Evolutionary conservation across 2,888 invertebrate genomes (phyloP), one percentile per base, ranked within the genome.

Genomic region (Volucella bombylans): DNA sequence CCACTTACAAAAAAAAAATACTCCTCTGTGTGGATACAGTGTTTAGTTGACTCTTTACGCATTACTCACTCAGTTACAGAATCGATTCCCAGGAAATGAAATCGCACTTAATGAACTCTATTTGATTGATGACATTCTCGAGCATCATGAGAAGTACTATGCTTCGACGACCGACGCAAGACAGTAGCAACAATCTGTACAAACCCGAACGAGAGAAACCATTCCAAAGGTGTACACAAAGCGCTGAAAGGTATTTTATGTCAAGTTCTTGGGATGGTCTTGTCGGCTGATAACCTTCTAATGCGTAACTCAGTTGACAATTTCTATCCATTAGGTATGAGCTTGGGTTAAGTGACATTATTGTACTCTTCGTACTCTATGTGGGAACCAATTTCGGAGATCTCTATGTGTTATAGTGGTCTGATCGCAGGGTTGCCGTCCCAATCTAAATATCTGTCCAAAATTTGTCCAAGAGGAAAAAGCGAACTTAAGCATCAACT

Each of bases 221-320:
- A 74, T 80, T 80, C 65, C 79, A 80, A 43, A 54, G 41, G 74
- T 54, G 47, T 52, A 50, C 23, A 52, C 43, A 45, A 41, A 54
- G 47, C 71, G 81, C 64, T 85, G 85, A 85, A 85, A 85, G 85
- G 85, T 81, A 85, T 85, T 85, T 85, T 72, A 64, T 85, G 85
- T 85, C 62, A 73, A 81, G 76, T 81, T 77, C 62, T 52, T 59
- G 76, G 81, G 81, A 85, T 85, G 72, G 85, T 81, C 85, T 72
- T 76, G 76, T 72, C 76, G 67, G 45, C 57, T 62, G 81, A 85
- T 77, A 81, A 81, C 76, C 81, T 81, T 81, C 76, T 85, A 81
- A 72, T 77, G 85, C 85, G 85, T 85, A 81, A 85, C 81, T 71
- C 85, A 81, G 85, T 76, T 81, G 85, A 85, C 81, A 85, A 76